A percentile compares a stretch with the other conserved stretches of the same genome.
These are phyloP conservation scores for Anastatus disparis DNA, from an alignment of 1,140 invertebrate species.

Conservation along the genomic window DNA sequence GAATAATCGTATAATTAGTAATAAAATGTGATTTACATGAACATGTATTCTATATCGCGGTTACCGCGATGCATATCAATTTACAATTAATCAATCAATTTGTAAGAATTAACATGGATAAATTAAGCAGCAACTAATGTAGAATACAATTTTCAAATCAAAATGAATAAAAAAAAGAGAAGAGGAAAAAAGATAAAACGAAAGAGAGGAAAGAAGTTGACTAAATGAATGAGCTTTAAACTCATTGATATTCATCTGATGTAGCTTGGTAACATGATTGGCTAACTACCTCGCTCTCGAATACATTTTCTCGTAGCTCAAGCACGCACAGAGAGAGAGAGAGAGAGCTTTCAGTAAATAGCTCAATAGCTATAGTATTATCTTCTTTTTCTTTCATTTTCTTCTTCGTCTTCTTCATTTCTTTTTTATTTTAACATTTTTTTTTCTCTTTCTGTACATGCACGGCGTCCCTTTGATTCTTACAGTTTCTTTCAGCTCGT, in stretches of 20 bases:
- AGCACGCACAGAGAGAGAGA: too few species aligned
- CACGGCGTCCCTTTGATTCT: slow-evolving; percentile 40
- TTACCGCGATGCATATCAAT: not conserved
- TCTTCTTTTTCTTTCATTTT: slow-evolving; percentile 31
- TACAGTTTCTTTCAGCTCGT: slow-evolving; percentile 30
- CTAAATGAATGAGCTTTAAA: slow-evolving; percentile 44
- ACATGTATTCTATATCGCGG: too few species aligned
- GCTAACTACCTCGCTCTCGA: slow-evolving; percentile 61
- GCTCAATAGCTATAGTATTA: too few species aligned
- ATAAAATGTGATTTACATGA: too few species aligned
- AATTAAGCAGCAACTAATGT: not conserved
- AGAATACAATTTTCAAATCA: not conserved
- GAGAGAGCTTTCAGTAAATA: too few species aligned
- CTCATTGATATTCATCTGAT: slow-evolving; percentile 65
- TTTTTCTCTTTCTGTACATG: slow-evolving; percentile 11
- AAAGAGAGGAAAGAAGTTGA: too few species aligned
- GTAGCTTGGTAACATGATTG: slow-evolving; percentile 60
- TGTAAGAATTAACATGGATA: not conserved
- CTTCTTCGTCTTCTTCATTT: slow-evolving; percentile 45
- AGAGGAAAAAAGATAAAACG: too few species aligned
- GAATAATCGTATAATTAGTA: too few species aligned
- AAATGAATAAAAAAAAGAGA: too few species aligned
- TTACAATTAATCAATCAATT: too few species aligned
- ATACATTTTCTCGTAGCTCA: slow-evolving; percentile 39
- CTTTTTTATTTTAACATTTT: slow-evolving; percentile 23